Evolutionary conservation across 2,113 vertebrate species (phyloP).

Genomic region (Psittacara wagleri): DNA sequence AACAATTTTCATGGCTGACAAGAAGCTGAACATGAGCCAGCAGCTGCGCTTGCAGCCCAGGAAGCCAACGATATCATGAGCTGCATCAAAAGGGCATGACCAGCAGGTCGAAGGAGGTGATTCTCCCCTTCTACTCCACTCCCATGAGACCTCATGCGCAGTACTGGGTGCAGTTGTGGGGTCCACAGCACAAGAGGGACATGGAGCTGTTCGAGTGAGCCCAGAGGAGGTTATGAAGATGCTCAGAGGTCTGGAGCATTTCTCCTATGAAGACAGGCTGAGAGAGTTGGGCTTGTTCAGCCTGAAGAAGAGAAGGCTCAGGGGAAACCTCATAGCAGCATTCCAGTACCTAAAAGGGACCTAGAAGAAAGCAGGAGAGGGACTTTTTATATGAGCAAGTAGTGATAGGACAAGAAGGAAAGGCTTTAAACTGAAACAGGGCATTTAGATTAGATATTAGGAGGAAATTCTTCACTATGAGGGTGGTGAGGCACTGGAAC

Average conservation of each 20-base stretch:
- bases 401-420: neutral
- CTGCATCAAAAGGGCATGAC: neutral
- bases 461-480: neutral
- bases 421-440: neutral
- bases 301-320: neutral
- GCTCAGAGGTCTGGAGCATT: neutral
- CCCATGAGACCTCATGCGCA: neutral
- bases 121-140: neutral
- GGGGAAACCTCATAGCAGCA: neutral
- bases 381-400: neutral
- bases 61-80: neutral
- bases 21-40: neutral
- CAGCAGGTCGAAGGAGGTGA: neutral
- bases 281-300: neutral
- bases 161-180: neutral
- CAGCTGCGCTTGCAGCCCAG: neutral
- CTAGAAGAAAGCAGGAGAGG: neutral
- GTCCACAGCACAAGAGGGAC: rapidly evolving
- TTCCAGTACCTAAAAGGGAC: neutral
- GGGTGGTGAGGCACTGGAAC: neutral
- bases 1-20: neutral
- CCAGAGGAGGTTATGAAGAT: neutral
- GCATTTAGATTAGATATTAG: neutral
- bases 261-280: neutral
- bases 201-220: neutral